Conservation (phyloP, 2,113 vertebrate species). For the Athene cunicularia region DNA sequence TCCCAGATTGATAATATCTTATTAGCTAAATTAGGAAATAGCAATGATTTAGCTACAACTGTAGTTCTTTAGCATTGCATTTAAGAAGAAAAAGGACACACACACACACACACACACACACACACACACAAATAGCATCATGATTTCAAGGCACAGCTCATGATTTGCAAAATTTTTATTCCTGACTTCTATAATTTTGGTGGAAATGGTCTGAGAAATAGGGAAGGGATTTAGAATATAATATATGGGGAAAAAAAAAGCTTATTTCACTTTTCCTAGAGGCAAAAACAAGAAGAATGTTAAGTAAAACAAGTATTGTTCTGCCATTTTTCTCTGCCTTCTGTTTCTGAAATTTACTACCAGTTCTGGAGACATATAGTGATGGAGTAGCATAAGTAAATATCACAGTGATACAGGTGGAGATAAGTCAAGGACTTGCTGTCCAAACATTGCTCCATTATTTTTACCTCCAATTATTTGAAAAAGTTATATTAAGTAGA, state of each 20-base stretch:
- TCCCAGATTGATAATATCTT: background rate
- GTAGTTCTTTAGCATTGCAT: background rate
- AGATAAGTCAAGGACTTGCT: background rate
- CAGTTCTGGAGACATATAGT: background rate
- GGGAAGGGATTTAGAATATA: background rate
- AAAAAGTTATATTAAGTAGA: background rate
- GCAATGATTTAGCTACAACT: background rate
- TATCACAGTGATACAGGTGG: background rate
- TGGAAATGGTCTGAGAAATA: background rate
- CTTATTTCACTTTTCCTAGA: background rate
- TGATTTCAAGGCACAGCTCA: background rate
- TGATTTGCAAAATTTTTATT: background rate
- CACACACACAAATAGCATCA: background rate
- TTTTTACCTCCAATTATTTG: background rate
- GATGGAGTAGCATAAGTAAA: background rate
- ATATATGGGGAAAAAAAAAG: too few relatives aligned
- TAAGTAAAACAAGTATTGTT: background rate
- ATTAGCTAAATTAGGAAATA: background rate
- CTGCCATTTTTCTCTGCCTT: background rate
- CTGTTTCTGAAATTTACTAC: background rate
- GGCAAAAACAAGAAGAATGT: background rate
- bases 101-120: too few relatives aligned
- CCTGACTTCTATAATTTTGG: background rate
- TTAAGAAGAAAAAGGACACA: fast-evolving
- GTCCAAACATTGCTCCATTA: background rate